Percentiles rank a stretch among this genome's conserved stretches.
These are phyloP conservation scores for Chymomyza procnemis DNA, from an alignment of 2,888 invertebrate species.

Conservation along the genomic window DNA sequence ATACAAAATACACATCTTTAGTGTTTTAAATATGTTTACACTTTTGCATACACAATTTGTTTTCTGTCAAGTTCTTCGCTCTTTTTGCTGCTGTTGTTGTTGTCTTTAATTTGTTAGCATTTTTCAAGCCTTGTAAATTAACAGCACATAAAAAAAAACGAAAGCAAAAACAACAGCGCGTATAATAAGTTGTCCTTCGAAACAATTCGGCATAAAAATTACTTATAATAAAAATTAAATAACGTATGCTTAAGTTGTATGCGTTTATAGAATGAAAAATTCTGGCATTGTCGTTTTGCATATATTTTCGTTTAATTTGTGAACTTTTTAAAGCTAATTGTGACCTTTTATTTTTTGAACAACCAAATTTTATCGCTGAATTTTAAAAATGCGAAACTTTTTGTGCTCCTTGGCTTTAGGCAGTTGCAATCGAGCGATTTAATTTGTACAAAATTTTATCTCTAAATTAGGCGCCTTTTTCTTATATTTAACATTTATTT, in stretches of 20 bases:
- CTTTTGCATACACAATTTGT: neutral
- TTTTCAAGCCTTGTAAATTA: neutral
- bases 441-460: no score
- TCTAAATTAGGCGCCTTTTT: no score
- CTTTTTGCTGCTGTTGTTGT: neutral
- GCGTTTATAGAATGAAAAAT: constrained; percentile 35
- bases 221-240: constrained; percentile 19
- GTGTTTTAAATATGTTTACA: neutral
- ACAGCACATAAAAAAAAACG: constrained; percentile 4
- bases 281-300: constrained; percentile 53
- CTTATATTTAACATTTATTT: no score
- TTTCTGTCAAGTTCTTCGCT: neutral
- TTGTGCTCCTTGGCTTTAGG: no score
- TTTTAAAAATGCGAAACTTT: no score
- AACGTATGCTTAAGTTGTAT: constrained; percentile 33
- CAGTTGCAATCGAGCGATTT: no score
- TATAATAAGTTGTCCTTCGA: constrained; percentile 35
- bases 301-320: constrained; percentile 35
- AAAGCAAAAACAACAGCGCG: no score
- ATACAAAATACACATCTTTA: neutral
- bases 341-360: no score
- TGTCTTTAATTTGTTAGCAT: constrained; percentile 37
- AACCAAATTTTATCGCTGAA: no score
- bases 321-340: neutral
- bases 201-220: constrained; percentile 28